phyloP scores from a whole-genome alignment of 2,797 vertebrate genomes.

The Percopsis omiscomaycus region DNA sequence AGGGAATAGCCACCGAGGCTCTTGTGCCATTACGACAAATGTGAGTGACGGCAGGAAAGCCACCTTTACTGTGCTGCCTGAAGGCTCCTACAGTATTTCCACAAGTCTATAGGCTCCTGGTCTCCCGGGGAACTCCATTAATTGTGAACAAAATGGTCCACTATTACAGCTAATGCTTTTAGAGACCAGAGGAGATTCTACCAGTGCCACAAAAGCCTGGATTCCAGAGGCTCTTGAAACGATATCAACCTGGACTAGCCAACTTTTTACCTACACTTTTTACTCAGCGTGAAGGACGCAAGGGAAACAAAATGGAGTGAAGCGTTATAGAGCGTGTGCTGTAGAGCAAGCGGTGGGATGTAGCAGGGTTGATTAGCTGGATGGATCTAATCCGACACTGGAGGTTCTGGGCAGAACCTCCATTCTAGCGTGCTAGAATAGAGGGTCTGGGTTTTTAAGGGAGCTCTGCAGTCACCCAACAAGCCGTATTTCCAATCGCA shows the following conservation, averaged over 20 bases:
- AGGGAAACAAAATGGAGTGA: slow-evolving; percentile 77
- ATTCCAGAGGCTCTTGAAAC: slow-evolving; percentile 51
- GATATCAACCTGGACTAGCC: slow-evolving; percentile 37
- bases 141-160: slow-evolving; percentile 78
- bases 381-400: slow-evolving; percentile 86
- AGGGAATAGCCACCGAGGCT: slow-evolving; percentile 79
- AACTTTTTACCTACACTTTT: slow-evolving; percentile 14
- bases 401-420: slow-evolving; percentile 72
- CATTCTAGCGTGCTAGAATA: slow-evolving; percentile 68
- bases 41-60: slow-evolving; percentile 82
- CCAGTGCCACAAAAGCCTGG: slow-evolving; percentile 44
- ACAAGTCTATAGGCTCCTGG: slow-evolving; percentile 74
- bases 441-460: slow-evolving; percentile 82
- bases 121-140: slow-evolving; percentile 77
- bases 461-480: slow-evolving; percentile 66
- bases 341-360: slow-evolving; percentile 39
- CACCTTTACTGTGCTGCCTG: slow-evolving; percentile 75
- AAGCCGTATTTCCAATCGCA: slow-evolving; percentile 84
- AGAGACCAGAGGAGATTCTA: slow-evolving; percentile 67
- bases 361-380: slow-evolving; percentile 71
- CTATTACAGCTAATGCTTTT: slow-evolving; percentile 72
- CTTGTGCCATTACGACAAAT: slow-evolving; percentile 77
- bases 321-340: slow-evolving; percentile 35
- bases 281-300: slow-evolving; percentile 23
- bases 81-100: slow-evolving; percentile 77